Percentiles rank a stretch among this genome's conserved stretches.
Conservation (phyloP, 2,113 vertebrate species). For the Pterocles burchelli region DNA sequence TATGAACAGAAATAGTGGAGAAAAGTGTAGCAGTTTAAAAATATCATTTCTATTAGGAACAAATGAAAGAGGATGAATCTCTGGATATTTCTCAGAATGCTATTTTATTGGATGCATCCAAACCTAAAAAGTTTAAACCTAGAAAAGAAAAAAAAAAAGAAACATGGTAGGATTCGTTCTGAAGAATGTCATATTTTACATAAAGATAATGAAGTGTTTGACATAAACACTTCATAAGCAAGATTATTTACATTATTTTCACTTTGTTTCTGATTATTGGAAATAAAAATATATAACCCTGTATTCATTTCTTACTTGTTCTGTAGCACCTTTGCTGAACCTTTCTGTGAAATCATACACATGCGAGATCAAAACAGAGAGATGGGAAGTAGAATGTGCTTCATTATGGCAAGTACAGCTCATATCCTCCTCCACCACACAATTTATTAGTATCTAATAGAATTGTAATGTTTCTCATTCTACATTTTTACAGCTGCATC, state of each 20-base stretch:
- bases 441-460: conserved; percentile 74
- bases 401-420: conserved; percentile 45
- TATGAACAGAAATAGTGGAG: background rate
- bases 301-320: background rate
- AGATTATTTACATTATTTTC: conserved; percentile 41
- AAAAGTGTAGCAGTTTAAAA: background rate
- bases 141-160: background rate
- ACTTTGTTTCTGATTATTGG: conserved; percentile 15
- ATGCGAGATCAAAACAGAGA: conserved; percentile 10
- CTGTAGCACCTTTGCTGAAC: background rate
- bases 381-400: conserved; percentile 18
- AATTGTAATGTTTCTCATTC: conserved; percentile 70
- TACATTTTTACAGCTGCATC: conserved; percentile 73
- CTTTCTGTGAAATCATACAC: background rate
- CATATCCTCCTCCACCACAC: conserved; percentile 50
- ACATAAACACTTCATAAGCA: background rate
- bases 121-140: background rate
- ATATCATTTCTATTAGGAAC: background rate
- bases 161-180: background rate
- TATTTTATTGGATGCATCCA: background rate
- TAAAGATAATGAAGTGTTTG: conserved; percentile 3
- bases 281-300: background rate
- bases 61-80: background rate
- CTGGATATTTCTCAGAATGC: background rate
- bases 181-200: background rate